Evolutionary conservation across 2,888 invertebrate genomes (phyloP), one percentile per base, ranked within the genome.

Genomic region (Polydrusus cervinus): DNA sequence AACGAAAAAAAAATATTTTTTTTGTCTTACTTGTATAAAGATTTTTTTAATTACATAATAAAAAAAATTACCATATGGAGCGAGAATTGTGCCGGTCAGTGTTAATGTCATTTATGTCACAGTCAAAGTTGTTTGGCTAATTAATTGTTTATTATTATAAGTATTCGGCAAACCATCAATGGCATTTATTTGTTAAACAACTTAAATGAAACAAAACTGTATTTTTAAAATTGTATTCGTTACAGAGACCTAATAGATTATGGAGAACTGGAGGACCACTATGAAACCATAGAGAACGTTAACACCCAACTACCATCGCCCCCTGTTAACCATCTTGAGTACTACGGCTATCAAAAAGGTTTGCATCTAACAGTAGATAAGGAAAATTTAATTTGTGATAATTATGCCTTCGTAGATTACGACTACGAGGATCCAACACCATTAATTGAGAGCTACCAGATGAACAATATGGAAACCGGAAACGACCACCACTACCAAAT

Each of bases 341-440:
- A 77, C 34, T 64, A 72, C 51, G 72, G 68, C 18, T 76, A 76
- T 57, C 80, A 81, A 38, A 81, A 81, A 80, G 80, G 81, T 79
- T 79, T 79, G 78, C 40, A 68, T 14, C 49, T 76, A 72, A 77
- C 72, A 67, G 66, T 75, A 71, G 78, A 67, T 65, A 76, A 74
- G 66, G 81, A 82, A 75, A 81, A 80, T 74, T 78, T 79, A 76
- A 88, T 90, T 73, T 92, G 92, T 84, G 92, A 93, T 85, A 95
- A 95, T 84, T 92, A 92, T 71, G 92, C 93, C 38, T 85, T 94
- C 85, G 92, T 94, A 85, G 94, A 94, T 85, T 94, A 94, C 64
- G 95, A 95, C 80, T 93, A 93, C 84, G 94, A 94, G 85, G 95
- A 95, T 82, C 93, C 94, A 3, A 93, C 93, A 0, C 92, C 94